Evolutionary conservation across 1,140 invertebrate genomes (phyloP), one percentile per base, ranked within the genome.

Genomic region (Drosophila willistoni): DNA sequence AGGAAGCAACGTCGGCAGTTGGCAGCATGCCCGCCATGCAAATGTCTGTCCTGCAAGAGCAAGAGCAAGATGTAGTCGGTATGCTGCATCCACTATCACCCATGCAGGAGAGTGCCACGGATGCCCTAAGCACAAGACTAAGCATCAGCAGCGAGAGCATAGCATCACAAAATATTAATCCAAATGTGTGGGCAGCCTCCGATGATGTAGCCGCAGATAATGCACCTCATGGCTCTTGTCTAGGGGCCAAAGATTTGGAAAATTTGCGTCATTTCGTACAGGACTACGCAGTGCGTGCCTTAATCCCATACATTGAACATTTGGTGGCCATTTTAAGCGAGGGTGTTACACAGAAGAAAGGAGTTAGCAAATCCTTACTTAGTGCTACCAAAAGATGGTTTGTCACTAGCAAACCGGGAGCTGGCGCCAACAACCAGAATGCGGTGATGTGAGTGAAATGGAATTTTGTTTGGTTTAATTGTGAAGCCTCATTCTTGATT

Each of bases 311-410:
- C 92, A 95, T 97, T 51, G 98, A 99, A 91, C 95, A 95, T 85
- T 95, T 97, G 92, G 96, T 99, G 79, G 94, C 94, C 73, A 93
- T 95, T 62, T 92, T 99, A 17, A 96, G 95, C 92, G 98, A 99
- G 91, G 94, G 96, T 72, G 96, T 97, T 92, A 95, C 96, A 17
- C 97, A 97, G 85, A 96, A 96, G 86, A 98, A 98, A 93, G 97
- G 97, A 7, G 96, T 98, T 0, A 98, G 97, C 91, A 95, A 97
- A 85, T 98, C 97, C 1, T 93, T 99, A 42, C 94, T 99, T 55
- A 98, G 96, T 93, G 98, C 97, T 7, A 98, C 98, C 7, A 98
- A 98, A 93, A 94, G 98, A 80, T 98, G 97, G 96, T 99, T 99
- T 93, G 97, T 96, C 39, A 96, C 96, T 10, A 97, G 95, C 85